Base-by-base conservation (phyloP, 2,888 invertebrate genomes). In the Trichogramma dendrolimi region DNA sequence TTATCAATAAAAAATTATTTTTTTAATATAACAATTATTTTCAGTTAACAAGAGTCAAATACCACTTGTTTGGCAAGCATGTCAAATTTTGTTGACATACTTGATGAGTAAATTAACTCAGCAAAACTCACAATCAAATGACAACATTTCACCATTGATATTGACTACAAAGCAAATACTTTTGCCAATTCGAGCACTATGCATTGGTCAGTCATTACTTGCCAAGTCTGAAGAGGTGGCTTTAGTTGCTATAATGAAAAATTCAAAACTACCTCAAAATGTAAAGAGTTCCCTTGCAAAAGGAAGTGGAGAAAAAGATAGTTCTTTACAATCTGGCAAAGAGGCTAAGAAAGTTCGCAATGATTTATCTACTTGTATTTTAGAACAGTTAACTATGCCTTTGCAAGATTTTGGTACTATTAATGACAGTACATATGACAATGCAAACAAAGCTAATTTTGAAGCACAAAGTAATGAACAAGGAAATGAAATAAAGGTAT, bases 221-320 rank as follows among this genome's bases (percentile, higher is more conserved):
- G 86, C 87, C 38, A 86, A 87, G 70, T 85, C 89, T 41, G 95
- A 95, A 78, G 85, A 91, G 75, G 84, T 88, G 56, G 85, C 87
- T 46, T 83, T 94, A 68, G 87, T 90, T 46, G 87, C 90, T 52
- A 84, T 89, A 46, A 83, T 95, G 79, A 94, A 92, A 71, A 84
- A 85, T 62, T 85, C 87, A 60, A 85, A 84, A 72, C 75, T 84
- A 64, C 87, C 87, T 10, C 75, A 80, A 5, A 80, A 80, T 60
- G 75, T 80, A 54, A 81, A 82, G 65, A 76, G 80, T 47, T 75
- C 81, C 44, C 77, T 81, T 68, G 79, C 82, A 79, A 77, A 76
- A 58, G 79, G 74, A 62, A 77, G 76, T 58, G 79, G 74, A 62
- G 85, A 86, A 64, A 86, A 85, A 68, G 86, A 83, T 52, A 63